A percentile compares a stretch with the other conserved stretches of the same genome.
Evolutionary conservation across 1,140 invertebrate genomes (phyloP).

Genomic region (Leptopilina boulardi): DNA sequence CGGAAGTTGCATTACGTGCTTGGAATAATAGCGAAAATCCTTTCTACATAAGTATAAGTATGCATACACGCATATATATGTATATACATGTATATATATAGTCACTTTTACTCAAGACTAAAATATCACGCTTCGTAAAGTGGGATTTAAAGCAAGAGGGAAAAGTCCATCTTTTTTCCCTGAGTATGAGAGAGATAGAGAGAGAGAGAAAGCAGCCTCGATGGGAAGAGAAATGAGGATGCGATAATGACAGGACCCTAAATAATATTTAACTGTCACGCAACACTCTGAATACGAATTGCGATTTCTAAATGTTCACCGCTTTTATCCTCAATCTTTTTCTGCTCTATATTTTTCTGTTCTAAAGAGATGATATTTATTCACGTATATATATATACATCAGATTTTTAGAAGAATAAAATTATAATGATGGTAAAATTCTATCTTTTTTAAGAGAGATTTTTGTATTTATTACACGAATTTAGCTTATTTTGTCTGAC

Average conservation of each 20-base stretch:
- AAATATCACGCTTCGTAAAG: constrained; percentile 23
- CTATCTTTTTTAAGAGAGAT: no score
- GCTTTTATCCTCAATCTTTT: background rate
- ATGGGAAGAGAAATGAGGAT: background rate
- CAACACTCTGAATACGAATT: constrained; percentile 8
- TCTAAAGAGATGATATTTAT: background rate
- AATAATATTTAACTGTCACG: constrained; percentile 9
- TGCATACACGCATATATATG: constrained; percentile 23
- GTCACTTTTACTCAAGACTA: constrained; percentile 12
- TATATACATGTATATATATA: background rate
- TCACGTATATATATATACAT: no score
- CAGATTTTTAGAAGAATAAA: no score
- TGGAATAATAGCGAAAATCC: constrained; percentile 59
- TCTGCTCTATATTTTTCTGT: background rate
- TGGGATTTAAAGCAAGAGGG: constrained; percentile 1
- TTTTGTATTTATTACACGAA: no score
- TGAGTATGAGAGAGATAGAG: no score
- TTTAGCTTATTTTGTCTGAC: no score
- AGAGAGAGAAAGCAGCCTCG: background rate
- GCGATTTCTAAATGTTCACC: background rate
- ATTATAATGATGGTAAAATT: no score
- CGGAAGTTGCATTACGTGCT: constrained; percentile 57
- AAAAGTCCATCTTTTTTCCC: background rate
- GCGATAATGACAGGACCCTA: background rate
- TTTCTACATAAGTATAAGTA: constrained; percentile 50